A percentile compares a stretch with the other conserved stretches of the same genome.
Evolutionary conservation across 1,140 invertebrate species (phyloP).

Genomic region (Epicauta chinensis): DNA sequence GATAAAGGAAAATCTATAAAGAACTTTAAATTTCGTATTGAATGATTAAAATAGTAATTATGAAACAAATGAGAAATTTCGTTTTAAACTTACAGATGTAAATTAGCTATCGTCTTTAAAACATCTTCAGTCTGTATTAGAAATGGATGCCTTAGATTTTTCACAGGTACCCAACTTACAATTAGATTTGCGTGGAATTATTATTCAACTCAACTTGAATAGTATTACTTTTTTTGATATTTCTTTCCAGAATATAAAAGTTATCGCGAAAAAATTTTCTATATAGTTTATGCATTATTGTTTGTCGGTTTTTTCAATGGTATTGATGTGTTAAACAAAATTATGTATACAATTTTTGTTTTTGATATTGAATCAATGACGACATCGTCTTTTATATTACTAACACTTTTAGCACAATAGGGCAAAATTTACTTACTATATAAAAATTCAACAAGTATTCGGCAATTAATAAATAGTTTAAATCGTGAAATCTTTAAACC

Average conservation of each 20-base stretch:
- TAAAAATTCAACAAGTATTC: neutral
- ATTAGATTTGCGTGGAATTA: conserved; percentile 2
- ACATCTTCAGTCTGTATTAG: too few species aligned
- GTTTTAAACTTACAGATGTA: too few species aligned
- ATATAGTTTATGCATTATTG: neutral
- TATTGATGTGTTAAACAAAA: conserved; percentile 5
- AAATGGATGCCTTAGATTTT: too few species aligned
- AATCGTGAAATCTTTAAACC: neutral
- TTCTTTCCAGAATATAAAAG: conserved; percentile 1
- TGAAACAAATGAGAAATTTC: too few species aligned
- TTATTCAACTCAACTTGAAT: conserved; percentile 1
- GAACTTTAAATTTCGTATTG: too few species aligned
- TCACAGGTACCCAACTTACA: neutral
- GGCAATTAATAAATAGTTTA: neutral
- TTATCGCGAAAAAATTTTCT: neutral
- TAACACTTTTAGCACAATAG: conserved; percentile 12
- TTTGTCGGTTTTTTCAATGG: conserved; percentile 1
- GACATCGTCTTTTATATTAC: conserved; percentile 8
- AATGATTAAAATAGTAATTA: too few species aligned
- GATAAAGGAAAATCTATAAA: too few species aligned
- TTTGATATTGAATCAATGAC: conserved; percentile 14
- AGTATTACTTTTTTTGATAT: conserved; percentile 1
- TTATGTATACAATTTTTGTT: neutral
- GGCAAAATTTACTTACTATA: conserved; percentile 9
- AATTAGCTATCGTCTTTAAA: too few species aligned